Evolutionary conservation across 2,797 vertebrate species (phyloP), one percentile per base, ranked within the genome.

Genomic region (Oryzias dopingdopingensis): DNA sequence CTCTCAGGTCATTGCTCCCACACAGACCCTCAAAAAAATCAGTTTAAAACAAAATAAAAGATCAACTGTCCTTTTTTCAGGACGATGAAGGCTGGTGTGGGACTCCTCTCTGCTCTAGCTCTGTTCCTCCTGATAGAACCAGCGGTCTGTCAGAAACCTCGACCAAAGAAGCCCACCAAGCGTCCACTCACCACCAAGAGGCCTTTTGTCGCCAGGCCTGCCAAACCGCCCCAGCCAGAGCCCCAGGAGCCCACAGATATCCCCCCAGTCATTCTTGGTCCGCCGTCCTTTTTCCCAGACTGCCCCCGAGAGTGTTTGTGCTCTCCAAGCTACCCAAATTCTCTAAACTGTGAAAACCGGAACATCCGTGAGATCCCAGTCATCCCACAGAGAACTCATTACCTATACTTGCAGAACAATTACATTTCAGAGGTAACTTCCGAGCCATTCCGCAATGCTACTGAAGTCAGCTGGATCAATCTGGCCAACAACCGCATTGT

Each of bases 361-460:
- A 98, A 98, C 91, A 92, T 99, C 67, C 93, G 96, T 24, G 89
- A 80, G 61, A 90, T 99, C 56, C 97, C 97, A 0, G 18, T 89
- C 70, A 94, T 99, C 84, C 97, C 97, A 0, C 1, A 87, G 7
- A 93, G 96, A 76, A 90, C 92, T 69, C 94, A 95, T 69, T 97
- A 99, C 87, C 86, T 98, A 67, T 99, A 99, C 73, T 91, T 99
- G 44, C 95, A 98, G 84, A 98, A 99, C 89, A 99, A 99, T 85
- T 98, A 94, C 91, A 98, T 99, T 49, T 91, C 93, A 0, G 91
- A 95, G 67, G 91, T 99, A 52, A 92, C 92, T 0, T 87, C 94
- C 16, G 94, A 95, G 24, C 68, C 97, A 10, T 99, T 99, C 79
- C 72, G 66, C 50, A 99, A 99, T 0, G 95, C 96, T 79, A 92